Percentiles rank a stretch among this genome's conserved stretches.
Evolutionary conservation across 1,140 invertebrate species (phyloP).

Genomic region (Penaeus japonicus): DNA sequence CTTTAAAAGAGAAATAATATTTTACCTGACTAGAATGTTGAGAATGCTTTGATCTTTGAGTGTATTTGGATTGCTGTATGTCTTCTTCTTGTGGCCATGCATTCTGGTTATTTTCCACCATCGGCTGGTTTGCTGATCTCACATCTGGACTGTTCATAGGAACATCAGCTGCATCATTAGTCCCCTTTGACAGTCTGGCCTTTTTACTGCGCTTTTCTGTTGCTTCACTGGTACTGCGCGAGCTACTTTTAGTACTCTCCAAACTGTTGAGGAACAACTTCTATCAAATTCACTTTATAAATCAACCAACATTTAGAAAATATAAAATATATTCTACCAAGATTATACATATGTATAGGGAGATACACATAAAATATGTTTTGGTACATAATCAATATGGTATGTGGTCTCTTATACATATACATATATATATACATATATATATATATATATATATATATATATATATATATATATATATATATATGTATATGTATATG

Average conservation of each 20-base stretch:
- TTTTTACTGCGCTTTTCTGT: conserved; percentile 31
- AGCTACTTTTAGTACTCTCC: conserved; percentile 36
- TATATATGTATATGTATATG: neutral
- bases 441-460: neutral
- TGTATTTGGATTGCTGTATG: neutral
- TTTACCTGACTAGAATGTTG: conserved; percentile 46
- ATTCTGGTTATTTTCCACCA: neutral
- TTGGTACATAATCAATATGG: neutral
- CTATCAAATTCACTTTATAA: too few species aligned
- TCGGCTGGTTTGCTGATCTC: conserved; percentile 25
- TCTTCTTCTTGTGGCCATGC: conserved; percentile 41
- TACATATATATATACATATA: neutral
- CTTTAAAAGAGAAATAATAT: too few species aligned
- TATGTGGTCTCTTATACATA: neutral
- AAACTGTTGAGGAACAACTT: neutral
- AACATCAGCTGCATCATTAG: conserved; percentile 11
- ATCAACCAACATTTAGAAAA: neutral
- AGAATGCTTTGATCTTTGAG: conserved; percentile 42
- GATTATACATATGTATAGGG: neutral
- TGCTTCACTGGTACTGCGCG: conserved; percentile 23
- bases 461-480: neutral
- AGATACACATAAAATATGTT: neutral
- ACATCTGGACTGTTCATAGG: conserved; percentile 17
- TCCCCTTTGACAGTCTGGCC: conserved; percentile 7
- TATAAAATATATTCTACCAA: too few species aligned